Evolutionary conservation across 2,797 vertebrate species (phyloP).

Genomic region (Champsocephalus esox): DNA sequence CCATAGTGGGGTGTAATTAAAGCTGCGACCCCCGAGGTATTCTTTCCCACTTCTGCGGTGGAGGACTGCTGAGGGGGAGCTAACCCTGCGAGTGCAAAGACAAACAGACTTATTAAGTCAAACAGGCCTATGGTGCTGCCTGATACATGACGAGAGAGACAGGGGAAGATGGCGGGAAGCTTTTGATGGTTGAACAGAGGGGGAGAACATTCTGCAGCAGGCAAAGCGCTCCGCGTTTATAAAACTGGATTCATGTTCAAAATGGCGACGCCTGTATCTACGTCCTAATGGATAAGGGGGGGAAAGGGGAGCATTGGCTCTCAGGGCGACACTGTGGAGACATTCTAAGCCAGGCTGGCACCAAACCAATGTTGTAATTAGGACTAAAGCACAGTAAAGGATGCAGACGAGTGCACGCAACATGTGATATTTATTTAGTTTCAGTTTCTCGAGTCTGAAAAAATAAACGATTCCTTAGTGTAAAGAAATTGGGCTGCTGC

Average conservation of each 20-base stretch:
- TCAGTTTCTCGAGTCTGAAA: slow-evolving; percentile 41
- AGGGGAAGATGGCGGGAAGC: slow-evolving; percentile 20
- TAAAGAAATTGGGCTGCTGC: slow-evolving; percentile 38
- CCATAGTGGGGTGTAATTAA: slow-evolving; percentile 72
- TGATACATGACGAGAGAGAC: slow-evolving; percentile 67
- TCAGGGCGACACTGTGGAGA: slow-evolving; percentile 58
- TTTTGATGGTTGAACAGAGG: slow-evolving; percentile 50
- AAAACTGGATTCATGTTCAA: slow-evolving; percentile 76
- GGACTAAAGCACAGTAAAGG: slow-evolving; percentile 65
- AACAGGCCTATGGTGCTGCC: slow-evolving; percentile 70
- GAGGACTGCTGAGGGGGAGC: slow-evolving; percentile 54
- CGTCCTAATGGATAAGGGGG: slow-evolving; percentile 58
- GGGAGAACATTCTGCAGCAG: slow-evolving; percentile 50
- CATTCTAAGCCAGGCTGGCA: slow-evolving; percentile 54
- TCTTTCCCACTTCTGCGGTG: slow-evolving; percentile 53
- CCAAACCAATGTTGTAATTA: slow-evolving; percentile 65
- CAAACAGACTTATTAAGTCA: slow-evolving; percentile 79
- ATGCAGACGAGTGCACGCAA: slow-evolving; percentile 51
- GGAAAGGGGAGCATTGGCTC: slow-evolving; percentile 33
- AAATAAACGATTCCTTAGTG: slow-evolving; percentile 51
- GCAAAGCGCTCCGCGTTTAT: slow-evolving; percentile 72
- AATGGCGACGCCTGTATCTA: slow-evolving; percentile 65
- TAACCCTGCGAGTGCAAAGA: slow-evolving; percentile 62
- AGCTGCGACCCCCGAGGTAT: slow-evolving; percentile 66
- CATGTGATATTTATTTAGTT: slow-evolving; percentile 51